These are phyloP conservation scores for Drosophila bunnanda DNA, from an alignment of 2,888 invertebrate species.

Conservation along the genomic window DNA sequence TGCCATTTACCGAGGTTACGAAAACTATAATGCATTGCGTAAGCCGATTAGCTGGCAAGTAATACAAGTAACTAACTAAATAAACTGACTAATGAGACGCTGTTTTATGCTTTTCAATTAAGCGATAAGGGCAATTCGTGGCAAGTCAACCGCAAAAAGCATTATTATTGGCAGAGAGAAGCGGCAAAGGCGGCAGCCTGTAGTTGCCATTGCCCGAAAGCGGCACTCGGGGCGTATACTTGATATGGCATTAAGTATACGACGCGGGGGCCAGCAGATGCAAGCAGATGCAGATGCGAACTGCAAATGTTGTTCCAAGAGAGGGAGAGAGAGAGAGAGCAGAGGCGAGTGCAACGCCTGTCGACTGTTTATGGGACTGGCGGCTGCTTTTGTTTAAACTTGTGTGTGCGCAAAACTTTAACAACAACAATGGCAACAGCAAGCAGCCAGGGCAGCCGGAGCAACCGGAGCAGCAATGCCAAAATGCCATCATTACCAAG, in stretches of 20 bases:
- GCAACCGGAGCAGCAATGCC: constrained; percentile 53
- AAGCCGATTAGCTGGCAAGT: constrained; percentile 67
- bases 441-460: not conserved
- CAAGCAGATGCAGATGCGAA: constrained; percentile 7
- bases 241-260: constrained; percentile 63
- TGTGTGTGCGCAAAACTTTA: constrained; percentile 74
- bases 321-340: not conserved
- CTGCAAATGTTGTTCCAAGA: constrained; percentile 15
- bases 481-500: constrained; percentile 81
- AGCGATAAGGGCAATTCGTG: constrained; percentile 41
- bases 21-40: constrained; percentile 50
- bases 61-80: not conserved
- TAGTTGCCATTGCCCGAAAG: too few relatives aligned
- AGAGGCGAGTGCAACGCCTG: constrained; percentile 67
- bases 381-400: constrained; percentile 81
- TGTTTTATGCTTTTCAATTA: constrained; percentile 65
- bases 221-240: constrained; percentile 24
- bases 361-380: constrained; percentile 80
- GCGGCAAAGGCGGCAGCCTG: not conserved
- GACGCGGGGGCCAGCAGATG: constrained; percentile 6
- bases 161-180: constrained; percentile 13
- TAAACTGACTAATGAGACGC: constrained; percentile 28
- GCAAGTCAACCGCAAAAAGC: constrained; percentile 14
- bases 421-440: constrained; percentile 57
- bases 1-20: constrained; percentile 27